A percentile compares a stretch with the other conserved stretches of the same genome.
Conservation (phyloP, 1,140 invertebrate species). For the Papilio dardanus region DNA sequence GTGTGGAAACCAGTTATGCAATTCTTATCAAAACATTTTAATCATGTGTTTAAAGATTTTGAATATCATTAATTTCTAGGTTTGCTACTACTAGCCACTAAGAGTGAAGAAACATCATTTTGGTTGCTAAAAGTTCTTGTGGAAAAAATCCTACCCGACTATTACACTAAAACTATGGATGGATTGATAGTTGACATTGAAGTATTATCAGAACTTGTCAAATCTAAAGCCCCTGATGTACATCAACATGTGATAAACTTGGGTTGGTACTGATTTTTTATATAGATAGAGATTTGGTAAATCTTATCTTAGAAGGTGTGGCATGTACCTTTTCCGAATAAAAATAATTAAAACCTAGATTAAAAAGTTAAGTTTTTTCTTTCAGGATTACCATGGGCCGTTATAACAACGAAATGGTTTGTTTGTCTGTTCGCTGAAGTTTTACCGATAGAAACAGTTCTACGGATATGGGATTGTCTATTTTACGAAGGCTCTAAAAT, state of each 20-base stretch:
- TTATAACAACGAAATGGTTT: constrained; percentile 97
- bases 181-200: constrained; percentile 94
- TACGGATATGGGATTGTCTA: constrained; percentile 97
- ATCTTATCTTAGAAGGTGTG: constrained; percentile 37
- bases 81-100: constrained; percentile 91
- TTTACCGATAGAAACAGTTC: constrained; percentile 94
- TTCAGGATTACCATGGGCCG: constrained; percentile 90
- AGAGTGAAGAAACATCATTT: constrained; percentile 94
- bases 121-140: constrained; percentile 95
- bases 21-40: too few relatives aligned
- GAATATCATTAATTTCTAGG: constrained; percentile 83
- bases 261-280: constrained; percentile 66
- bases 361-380: too few relatives aligned
- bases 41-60: neutral
- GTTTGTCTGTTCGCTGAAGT: constrained; percentile 96
- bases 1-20: too few relatives aligned
- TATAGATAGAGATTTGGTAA: neutral
- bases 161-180: constrained; percentile 94
- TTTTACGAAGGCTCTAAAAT: constrained; percentile 96
- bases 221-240: constrained; percentile 90
- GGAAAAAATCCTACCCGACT: constrained; percentile 93
- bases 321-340: neutral
- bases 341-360: too few relatives aligned
- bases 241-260: constrained; percentile 90
- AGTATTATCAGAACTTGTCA: constrained; percentile 92